A percentile compares a stretch with the other conserved stretches of the same genome.
These are phyloP conservation scores for Anoplolepis gracilipes DNA, from an alignment of 1,140 invertebrate species.

Conservation along the genomic window DNA sequence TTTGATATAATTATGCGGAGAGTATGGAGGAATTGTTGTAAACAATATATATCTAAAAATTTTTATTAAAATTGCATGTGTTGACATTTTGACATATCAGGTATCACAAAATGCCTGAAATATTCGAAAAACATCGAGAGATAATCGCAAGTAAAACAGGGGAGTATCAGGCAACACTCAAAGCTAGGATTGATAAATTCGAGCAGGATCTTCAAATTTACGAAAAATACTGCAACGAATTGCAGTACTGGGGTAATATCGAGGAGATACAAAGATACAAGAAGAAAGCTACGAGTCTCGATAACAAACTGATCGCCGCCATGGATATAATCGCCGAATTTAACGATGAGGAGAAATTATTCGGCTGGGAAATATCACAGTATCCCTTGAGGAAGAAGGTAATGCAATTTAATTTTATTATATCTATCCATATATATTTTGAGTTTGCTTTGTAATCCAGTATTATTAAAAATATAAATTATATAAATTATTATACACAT, in stretches of 20 bases:
- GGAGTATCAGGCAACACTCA: conserved; percentile 94
- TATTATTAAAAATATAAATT: conserved; percentile 13
- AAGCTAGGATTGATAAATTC: conserved; percentile 90
- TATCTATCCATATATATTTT: not conserved
- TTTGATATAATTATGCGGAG: not conserved
- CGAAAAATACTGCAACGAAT: conserved; percentile 93
- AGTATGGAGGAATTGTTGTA: not conserved
- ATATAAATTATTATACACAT: not conserved
- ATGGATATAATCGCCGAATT: conserved; percentile 95
- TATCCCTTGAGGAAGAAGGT: conserved; percentile 94
- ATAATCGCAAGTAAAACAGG: conserved; percentile 93
- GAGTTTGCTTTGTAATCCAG: not conserved
- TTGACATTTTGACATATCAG: conserved; percentile 60
- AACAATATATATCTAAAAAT: not conserved
- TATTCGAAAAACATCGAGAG: conserved; percentile 93
- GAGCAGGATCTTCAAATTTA: conserved; percentile 93
- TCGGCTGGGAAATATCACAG: conserved; percentile 95
- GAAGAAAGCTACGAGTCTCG: conserved; percentile 91
- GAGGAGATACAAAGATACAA: conserved; percentile 94
- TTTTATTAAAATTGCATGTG: not conserved
- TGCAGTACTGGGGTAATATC: conserved; percentile 96
- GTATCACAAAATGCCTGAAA: conserved; percentile 91
- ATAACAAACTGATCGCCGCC: conserved; percentile 89
- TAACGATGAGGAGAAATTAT: conserved; percentile 96
- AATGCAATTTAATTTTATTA: conserved; percentile 17